phyloP scores from a whole-genome alignment of 2,113 vertebrate genomes.

The Notarius quadriscutis region DNA sequence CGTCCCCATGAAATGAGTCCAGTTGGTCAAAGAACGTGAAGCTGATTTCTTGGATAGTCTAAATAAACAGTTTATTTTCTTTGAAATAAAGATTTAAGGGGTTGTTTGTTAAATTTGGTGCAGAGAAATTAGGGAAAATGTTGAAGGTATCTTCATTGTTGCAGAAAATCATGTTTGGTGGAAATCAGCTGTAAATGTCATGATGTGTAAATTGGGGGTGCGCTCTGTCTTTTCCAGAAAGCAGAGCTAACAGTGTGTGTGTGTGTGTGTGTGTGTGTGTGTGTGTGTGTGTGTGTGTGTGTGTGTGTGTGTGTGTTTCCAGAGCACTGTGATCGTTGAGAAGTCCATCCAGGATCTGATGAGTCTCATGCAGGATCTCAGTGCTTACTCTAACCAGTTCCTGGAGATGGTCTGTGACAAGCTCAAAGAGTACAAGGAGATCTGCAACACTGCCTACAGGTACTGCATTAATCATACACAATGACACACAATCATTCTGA shows the following conservation, averaged over 20 bases:
- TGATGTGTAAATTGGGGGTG: too few species aligned
- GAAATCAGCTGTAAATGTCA: too few species aligned
- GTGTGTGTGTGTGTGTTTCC: conserved; percentile 41
- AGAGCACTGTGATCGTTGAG: conserved; percentile 97
- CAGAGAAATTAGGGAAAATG: too few species aligned
- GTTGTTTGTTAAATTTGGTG: too few species aligned
- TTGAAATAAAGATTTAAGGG: too few species aligned
- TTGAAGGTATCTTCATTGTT: too few species aligned
- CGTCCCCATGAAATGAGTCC: too few species aligned
- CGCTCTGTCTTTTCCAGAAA: background rate
- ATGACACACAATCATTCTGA: background rate
- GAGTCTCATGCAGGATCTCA: conserved; percentile 94
- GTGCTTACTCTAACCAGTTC: conserved; percentile 96
- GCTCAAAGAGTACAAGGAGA: conserved; percentile 96
- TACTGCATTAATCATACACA: conserved; percentile 57
- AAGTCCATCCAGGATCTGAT: conserved; percentile 96
- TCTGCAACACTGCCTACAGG: conserved; percentile 92
- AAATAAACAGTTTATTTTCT: too few species aligned
- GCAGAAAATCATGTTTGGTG: too few species aligned
- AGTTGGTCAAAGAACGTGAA: too few species aligned
- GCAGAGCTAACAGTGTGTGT: background rate
- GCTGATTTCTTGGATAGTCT: too few species aligned
- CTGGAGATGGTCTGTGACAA: conserved; percentile 98
- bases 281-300: conserved; percentile 3
- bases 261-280: conserved; percentile 25